phyloP scores from a whole-genome alignment of 1,140 invertebrate species.

The Drosophila mauritiana region DNA sequence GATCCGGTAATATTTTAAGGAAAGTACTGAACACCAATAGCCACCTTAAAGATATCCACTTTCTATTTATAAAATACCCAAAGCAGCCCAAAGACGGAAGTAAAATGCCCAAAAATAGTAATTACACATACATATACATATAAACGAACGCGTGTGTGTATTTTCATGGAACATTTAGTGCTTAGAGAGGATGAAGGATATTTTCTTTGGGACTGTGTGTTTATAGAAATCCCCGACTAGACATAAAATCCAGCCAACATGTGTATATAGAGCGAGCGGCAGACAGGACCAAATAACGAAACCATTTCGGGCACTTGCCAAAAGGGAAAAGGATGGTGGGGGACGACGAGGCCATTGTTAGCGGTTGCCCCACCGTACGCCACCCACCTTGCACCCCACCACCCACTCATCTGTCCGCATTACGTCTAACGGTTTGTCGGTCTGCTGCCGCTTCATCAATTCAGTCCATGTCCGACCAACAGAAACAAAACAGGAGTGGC shows the following conservation, averaged over 20 bases:
- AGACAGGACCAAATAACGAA: slow-evolving; percentile 30
- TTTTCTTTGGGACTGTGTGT: slow-evolving; percentile 37
- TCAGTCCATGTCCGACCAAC: slow-evolving; percentile 59
- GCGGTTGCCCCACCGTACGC: slow-evolving; percentile 11
- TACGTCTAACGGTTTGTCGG: slow-evolving; percentile 65
- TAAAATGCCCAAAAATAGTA: background rate
- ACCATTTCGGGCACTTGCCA: slow-evolving; percentile 52
- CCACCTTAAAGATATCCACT: too few relatives aligned
- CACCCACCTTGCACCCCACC: background rate
- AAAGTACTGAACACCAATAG: too few relatives aligned
- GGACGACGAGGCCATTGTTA: slow-evolving; percentile 51
- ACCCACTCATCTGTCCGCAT: slow-evolving; percentile 17
- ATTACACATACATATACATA: background rate
- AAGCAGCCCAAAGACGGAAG: background rate
- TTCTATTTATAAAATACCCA: background rate
- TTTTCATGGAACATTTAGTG: background rate
- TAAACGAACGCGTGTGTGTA: background rate
- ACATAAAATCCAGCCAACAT: slow-evolving; percentile 70
- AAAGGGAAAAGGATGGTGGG: slow-evolving; percentile 3
- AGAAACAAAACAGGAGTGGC: slow-evolving; percentile 51
- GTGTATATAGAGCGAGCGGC: slow-evolving; percentile 34
- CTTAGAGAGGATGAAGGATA: slow-evolving; percentile 5
- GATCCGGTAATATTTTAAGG: too few relatives aligned
- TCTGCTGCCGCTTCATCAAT: slow-evolving; percentile 76
- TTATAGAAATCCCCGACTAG: slow-evolving; percentile 70